A percentile compares a stretch with the other conserved stretches of the same genome.
phyloP scores from a whole-genome alignment of 1,140 invertebrate species.

The Drosophila orena region DNA sequence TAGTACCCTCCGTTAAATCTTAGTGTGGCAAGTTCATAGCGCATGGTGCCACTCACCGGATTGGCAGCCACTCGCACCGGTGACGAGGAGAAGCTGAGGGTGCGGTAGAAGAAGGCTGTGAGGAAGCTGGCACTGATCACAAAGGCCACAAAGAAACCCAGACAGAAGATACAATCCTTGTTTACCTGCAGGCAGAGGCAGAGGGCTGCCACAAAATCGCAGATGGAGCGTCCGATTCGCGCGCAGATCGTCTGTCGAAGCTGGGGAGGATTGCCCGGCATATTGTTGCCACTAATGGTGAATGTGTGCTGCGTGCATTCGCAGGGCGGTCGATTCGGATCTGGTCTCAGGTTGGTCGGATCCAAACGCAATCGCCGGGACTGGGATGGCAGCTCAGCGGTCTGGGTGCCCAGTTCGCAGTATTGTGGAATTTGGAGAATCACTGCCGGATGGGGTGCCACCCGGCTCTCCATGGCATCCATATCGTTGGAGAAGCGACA shows the following conservation, averaged over 20 bases:
- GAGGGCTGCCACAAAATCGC: slow-evolving; percentile 65
- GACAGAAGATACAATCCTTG: slow-evolving; percentile 79
- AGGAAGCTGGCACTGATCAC: slow-evolving; percentile 78
- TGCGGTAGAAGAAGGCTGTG: slow-evolving; percentile 80
- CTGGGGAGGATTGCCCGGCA: slow-evolving; percentile 6
- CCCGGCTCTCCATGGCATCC: slow-evolving; percentile 40
- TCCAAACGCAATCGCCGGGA: slow-evolving; percentile 15
- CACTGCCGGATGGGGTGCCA: background rate
- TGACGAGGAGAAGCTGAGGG: slow-evolving; percentile 52
- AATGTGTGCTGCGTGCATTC: slow-evolving; percentile 66
- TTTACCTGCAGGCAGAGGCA: slow-evolving; percentile 77
- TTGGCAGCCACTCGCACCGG: slow-evolving; percentile 3
- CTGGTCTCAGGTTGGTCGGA: slow-evolving; percentile 2
- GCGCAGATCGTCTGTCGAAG: slow-evolving; percentile 11
- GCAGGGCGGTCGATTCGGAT: slow-evolving; percentile 40
- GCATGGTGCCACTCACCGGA: background rate
- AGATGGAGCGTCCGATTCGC: slow-evolving; percentile 33
- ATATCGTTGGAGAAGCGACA: slow-evolving; percentile 51
- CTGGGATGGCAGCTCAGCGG: slow-evolving; percentile 5
- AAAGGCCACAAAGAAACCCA: slow-evolving; percentile 79
- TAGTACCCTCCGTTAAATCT: slow-evolving; percentile 60
- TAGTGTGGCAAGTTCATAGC: slow-evolving; percentile 32
- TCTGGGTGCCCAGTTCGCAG: slow-evolving; percentile 55
- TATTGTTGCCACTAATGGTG: slow-evolving; percentile 52
- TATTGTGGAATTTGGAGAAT: slow-evolving; percentile 18